Conservation (phyloP, 2,888 invertebrate genomes). For the Cosmopolites sordidus region DNA sequence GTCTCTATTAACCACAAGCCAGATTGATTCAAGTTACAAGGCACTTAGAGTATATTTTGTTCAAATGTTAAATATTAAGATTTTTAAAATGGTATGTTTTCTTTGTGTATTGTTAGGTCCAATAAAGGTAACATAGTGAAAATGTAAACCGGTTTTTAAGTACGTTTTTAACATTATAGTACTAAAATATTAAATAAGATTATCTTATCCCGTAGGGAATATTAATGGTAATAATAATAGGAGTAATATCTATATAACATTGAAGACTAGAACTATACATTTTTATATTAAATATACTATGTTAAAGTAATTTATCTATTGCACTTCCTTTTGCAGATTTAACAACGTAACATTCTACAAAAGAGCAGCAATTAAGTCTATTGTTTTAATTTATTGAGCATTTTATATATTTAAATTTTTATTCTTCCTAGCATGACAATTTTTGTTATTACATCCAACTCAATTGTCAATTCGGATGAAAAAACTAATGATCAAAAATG, state of each 20-base stretch:
- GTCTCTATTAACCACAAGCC: not conserved
- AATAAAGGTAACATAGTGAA: constrained; percentile 11
- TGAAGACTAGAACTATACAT: constrained; percentile 34
- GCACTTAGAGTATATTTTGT: not conserved
- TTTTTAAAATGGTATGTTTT: too few relatives aligned
- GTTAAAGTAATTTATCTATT: constrained; percentile 35
- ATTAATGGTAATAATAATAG: not conserved
- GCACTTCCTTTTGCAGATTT: constrained; percentile 46
- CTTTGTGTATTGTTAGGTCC: too few relatives aligned
- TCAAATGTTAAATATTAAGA: too few relatives aligned
- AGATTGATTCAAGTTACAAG: not conserved
- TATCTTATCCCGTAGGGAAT: not conserved
- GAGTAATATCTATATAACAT: not conserved
- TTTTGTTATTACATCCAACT: too few relatives aligned
- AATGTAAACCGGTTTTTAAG: constrained; percentile 20
- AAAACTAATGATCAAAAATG: too few relatives aligned
- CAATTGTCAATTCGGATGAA: too few relatives aligned
- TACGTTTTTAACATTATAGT: constrained; percentile 1
- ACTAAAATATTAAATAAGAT: not conserved
- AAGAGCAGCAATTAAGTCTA: constrained; percentile 45
- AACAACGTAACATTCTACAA: constrained; percentile 45
- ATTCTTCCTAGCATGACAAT: too few relatives aligned
- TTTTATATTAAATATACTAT: not conserved
- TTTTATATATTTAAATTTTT: constrained; percentile 23
- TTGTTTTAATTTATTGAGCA: constrained; percentile 42